These are phyloP conservation scores for Ictalurus furcatus DNA, from an alignment of 2,113 vertebrate species.

Conservation along the genomic window DNA sequence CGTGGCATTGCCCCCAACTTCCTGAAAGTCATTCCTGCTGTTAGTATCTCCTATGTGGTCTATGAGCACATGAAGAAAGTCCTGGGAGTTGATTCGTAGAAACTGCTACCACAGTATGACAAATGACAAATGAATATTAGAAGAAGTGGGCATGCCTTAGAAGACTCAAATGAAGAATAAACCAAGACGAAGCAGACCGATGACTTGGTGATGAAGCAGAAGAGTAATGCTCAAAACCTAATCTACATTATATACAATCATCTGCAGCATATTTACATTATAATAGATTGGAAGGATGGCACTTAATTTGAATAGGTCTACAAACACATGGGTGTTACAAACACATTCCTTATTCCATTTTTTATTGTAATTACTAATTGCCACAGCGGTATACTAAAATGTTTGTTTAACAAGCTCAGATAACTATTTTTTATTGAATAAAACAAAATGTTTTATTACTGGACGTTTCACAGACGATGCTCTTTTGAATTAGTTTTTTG, in stretches of 20 bases:
- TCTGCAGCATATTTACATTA: constrained; percentile 18
- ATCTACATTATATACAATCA: constrained; percentile 22
- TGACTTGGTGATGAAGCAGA: neutral
- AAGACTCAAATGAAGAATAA: constrained; percentile 7
- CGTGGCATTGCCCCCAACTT: constrained; percentile 93
- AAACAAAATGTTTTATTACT: neutral
- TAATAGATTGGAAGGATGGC: neutral
- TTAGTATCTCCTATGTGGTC: constrained; percentile 95
- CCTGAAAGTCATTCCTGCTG: constrained; percentile 92
- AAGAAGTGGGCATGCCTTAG: neutral
- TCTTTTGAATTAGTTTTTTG: neutral
- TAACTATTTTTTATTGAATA: constrained; percentile 15
- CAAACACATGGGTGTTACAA: neutral
- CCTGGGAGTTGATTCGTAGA: constrained; percentile 75
- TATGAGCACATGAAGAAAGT: constrained; percentile 92
- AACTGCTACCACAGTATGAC: neutral
- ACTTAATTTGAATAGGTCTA: neutral
- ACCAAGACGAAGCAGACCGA: neutral
- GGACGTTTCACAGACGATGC: neutral
- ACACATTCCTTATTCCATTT: neutral
- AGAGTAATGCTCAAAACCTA: neutral
- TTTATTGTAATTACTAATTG: neutral
- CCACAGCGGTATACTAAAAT: neutral
- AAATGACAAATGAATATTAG: neutral
- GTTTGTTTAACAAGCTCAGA: constrained; percentile 1